Evolutionary conservation across 2,113 vertebrate species (phyloP), one percentile per base, ranked within the genome.

Genomic region (Neopipo cinnamomea): DNA sequence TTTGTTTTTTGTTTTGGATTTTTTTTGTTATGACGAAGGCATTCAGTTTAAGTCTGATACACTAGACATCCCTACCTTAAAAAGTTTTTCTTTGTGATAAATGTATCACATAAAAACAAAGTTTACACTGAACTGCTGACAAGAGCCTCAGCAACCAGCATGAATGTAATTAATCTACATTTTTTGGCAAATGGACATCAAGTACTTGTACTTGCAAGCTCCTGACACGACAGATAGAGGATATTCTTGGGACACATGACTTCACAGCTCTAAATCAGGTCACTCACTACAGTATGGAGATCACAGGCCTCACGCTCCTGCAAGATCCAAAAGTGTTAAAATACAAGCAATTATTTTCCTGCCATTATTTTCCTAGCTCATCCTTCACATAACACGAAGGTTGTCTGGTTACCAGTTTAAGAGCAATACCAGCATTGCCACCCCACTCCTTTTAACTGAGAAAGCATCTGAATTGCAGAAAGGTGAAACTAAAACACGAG

Each of bases 191-290:
- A 93, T 15, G n/a, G 79, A 92, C 83, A 86, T 71, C 55, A 78
- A 89, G 88, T 74, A 84, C 93, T 96, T 90, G 92, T 71, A 92
- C 76, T 88, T 91, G 42, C 75, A 84, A 86, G 88, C 85, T 93
- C 67, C 88, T 91, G 68, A 88, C 71, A 44, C 1, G 13, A 91
- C 89, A 95, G 89, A 85, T 35, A 88, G 90, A 89, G 79, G 79
- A 89, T 93, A 94, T 30, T 88, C 90, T 95, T 84, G 49, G 83
- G 93, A 86, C 93, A 94, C 79, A 86, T 95, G 96, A 93, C 92
- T 93, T 89, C 95, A 94, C 93, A 81, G 68, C 86, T 94, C 93
- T 96, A 95, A 93, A 93, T 91, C 90, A 96, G 73, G 90, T 94
- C 93, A 92, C 70, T 93, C 12, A 9, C 90, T 93, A 67, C 82